Conservation (phyloP, 2,888 invertebrate species). For the Ectobius pallidus region DNA sequence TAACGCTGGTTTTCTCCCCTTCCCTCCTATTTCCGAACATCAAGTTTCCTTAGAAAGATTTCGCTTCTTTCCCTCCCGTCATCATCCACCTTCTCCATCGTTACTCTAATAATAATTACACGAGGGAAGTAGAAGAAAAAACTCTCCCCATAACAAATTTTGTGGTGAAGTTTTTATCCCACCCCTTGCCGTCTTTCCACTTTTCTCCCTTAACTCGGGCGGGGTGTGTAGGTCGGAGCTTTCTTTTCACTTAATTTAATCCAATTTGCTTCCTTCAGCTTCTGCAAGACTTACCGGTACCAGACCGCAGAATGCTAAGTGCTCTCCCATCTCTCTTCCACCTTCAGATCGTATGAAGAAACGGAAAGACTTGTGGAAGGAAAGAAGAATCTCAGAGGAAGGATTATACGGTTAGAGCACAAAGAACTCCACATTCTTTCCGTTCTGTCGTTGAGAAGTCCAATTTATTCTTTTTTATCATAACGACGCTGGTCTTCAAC, state of each 20-base stretch:
- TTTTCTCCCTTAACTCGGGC: conserved; percentile 21
- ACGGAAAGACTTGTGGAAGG: conserved; percentile 15
- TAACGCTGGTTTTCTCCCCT: background rate
- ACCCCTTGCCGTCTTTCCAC: conserved; percentile 12
- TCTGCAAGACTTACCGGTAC: conserved; percentile 35
- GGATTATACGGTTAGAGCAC: conserved; percentile 4
- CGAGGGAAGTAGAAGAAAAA: background rate
- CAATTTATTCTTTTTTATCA: conserved; percentile 5
- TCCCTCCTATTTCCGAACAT: background rate
- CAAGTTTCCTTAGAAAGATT: conserved; percentile 21
- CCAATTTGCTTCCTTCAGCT: conserved; percentile 43
- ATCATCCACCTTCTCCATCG: conserved; percentile 9
- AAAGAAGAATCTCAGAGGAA: background rate
- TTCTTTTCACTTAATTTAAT: conserved; percentile 45
- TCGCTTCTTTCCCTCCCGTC: background rate
- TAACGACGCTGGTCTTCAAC: too few species aligned
- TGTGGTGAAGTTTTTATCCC: conserved; percentile 38
- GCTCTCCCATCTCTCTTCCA: conserved; percentile 33
- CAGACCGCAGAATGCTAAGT: conserved; percentile 44
- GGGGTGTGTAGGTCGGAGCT: conserved; percentile 30
- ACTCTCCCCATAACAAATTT: conserved; percentile 35
- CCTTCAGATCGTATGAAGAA: conserved; percentile 6
- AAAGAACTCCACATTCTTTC: background rate
- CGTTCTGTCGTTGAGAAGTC: background rate
- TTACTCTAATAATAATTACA: conserved; percentile 23